phyloP scores from a whole-genome alignment of 2,888 invertebrate genomes.

The Auanema sp. region DNA sequence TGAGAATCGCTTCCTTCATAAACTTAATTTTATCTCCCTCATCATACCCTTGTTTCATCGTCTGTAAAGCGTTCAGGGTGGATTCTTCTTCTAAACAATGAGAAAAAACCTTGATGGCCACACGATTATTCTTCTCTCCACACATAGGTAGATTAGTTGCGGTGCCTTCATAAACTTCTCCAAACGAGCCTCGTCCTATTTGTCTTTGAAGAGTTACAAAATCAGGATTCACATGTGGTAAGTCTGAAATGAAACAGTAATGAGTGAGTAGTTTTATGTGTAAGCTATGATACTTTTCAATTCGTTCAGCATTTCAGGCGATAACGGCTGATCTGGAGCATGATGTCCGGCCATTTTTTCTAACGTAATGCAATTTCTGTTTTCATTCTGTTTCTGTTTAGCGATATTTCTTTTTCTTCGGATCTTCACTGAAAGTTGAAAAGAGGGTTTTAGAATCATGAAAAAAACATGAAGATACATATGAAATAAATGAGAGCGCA shows the following conservation, averaged over 20 bases:
- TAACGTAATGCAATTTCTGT: conserved; percentile 48
- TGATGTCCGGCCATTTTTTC: conserved; percentile 40
- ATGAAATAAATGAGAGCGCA: too few relatives aligned
- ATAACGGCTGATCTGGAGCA: conserved; percentile 20
- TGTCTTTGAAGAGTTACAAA: conserved; percentile 85
- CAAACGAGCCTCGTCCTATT: conserved; percentile 93
- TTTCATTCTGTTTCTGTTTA: conserved; percentile 36
- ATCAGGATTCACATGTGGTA: conserved; percentile 83
- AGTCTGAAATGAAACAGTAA: conserved; percentile 66
- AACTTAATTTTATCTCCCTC: conserved; percentile 82
- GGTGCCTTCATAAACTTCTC: conserved; percentile 91
- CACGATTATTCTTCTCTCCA: conserved; percentile 73
- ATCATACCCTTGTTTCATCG: conserved; percentile 1
- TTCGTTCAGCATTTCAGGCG: conserved; percentile 33
- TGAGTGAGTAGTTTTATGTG: not conserved
- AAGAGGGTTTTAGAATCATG: not conserved
- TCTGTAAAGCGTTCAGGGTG: not conserved
- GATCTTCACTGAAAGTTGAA: conserved; percentile 27
- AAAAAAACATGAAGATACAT: too few relatives aligned
- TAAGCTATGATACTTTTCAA: conserved; percentile 26
- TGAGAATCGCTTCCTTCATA: conserved; percentile 90
- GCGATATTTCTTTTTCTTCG: conserved; percentile 21
- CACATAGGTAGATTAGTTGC: conserved; percentile 74
- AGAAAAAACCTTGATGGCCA: conserved; percentile 82
- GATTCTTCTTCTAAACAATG: not conserved